phyloP scores from a whole-genome alignment of 2,888 invertebrate genomes.

The Synergus laeviventris region DNA sequence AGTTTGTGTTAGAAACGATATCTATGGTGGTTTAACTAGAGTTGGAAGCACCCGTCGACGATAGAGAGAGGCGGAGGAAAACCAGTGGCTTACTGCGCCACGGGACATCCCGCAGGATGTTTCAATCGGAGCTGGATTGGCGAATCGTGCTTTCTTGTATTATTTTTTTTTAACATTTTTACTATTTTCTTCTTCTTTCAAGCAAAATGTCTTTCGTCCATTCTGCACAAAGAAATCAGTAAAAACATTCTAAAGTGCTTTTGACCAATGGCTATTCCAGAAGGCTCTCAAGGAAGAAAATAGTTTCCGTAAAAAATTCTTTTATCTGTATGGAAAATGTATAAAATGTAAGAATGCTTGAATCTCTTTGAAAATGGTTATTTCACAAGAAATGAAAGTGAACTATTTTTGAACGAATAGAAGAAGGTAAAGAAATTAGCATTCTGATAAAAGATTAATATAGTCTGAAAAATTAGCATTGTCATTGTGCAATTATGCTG shows the following conservation, averaged over 20 bases:
- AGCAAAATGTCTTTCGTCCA: not conserved
- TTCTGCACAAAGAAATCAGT: conserved; percentile 1
- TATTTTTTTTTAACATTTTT: conserved; percentile 4
- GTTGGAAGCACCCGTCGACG: conserved; percentile 7
- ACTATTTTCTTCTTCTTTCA: conserved; percentile 8
- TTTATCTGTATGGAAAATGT: not conserved
- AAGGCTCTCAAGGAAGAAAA: not conserved
- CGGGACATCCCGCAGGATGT: conserved; percentile 38
- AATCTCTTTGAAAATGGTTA: no score
- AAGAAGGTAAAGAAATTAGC: not conserved
- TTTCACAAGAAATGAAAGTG: no score
- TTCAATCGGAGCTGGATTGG: conserved; percentile 35
- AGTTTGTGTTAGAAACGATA: conserved; percentile 10
- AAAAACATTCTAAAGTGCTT: conserved; percentile 9
- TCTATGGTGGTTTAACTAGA: conserved; percentile 45
- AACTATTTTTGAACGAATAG: not conserved
- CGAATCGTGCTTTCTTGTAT: conserved; percentile 29
- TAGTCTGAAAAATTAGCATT: conserved; percentile 1
- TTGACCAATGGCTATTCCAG: conserved; percentile 9
- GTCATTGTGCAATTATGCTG: not conserved
- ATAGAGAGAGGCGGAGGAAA: conserved; percentile 8
- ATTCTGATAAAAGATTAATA: not conserved
- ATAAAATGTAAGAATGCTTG: no score
- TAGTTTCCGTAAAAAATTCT: not conserved
- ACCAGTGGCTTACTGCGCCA: conserved; percentile 37